Conservation (phyloP, 2,888 invertebrate species). For the Eupithecia subumbrata region DNA sequence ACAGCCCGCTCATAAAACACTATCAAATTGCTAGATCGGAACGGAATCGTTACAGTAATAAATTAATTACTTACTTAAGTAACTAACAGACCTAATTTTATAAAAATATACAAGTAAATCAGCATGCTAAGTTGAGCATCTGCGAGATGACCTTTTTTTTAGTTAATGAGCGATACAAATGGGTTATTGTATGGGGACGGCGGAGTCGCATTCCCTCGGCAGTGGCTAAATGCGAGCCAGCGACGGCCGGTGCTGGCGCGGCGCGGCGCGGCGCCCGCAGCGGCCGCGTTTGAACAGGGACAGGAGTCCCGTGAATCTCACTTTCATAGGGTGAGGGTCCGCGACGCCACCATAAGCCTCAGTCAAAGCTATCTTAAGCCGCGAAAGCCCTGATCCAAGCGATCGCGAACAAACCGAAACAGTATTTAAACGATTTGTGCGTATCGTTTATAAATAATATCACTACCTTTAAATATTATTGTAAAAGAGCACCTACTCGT, state of each 20-base stretch:
- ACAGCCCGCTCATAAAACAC: conserved; percentile 33
- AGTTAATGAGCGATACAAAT: conserved; percentile 27
- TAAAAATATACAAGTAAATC: conserved; percentile 36
- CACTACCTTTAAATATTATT: conserved; percentile 29
- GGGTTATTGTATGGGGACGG: background rate
- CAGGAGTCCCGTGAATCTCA: background rate
- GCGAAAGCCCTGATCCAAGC: background rate
- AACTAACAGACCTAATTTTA: conserved; percentile 30
- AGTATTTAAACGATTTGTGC: conserved; percentile 35
- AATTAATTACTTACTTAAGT: conserved; percentile 20
- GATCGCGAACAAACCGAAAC: conserved; percentile 10
- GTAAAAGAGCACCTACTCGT: conserved; percentile 30
- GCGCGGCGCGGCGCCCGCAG: background rate
- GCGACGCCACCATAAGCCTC: background rate
- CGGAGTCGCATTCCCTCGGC: conserved; percentile 18
- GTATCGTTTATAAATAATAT: conserved; percentile 34
- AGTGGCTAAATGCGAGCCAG: conserved; percentile 4
- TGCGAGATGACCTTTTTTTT: conserved; percentile 25
- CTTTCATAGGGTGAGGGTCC: background rate
- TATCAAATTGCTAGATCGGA: conserved; percentile 40
- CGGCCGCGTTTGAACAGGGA: background rate
- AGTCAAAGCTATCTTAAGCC: conserved; percentile 9
- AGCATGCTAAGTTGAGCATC: conserved; percentile 32
- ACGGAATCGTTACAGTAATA: conserved; percentile 38
- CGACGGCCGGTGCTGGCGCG: background rate